Conservation (phyloP, 2,797 vertebrate species). For the Megaceryle alcyon region DNA sequence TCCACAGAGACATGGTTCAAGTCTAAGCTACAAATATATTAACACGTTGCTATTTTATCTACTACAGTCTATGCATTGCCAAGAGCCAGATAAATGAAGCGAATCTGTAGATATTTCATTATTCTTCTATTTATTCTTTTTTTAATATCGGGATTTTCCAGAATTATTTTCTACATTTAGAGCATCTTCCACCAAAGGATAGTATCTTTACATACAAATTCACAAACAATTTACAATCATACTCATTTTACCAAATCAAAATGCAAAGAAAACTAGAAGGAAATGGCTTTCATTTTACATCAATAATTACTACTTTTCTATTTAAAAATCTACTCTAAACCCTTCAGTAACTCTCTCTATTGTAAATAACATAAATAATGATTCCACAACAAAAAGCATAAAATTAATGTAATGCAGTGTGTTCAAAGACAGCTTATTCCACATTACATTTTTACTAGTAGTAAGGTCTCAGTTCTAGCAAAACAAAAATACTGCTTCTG, state of each 20-base stretch:
- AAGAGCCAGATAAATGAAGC: background rate
- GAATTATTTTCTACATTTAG: background rate
- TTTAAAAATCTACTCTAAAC: background rate
- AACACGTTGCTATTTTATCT: background rate
- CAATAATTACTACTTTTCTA: background rate
- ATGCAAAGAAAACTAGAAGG: background rate
- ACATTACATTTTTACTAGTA: background rate
- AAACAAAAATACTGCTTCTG: background rate
- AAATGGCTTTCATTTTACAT: background rate
- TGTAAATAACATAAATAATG: background rate
- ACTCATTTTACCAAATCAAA: background rate
- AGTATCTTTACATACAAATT: background rate
- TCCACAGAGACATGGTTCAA: background rate
- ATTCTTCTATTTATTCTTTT: background rate
- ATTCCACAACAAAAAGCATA: background rate
- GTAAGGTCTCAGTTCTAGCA: background rate
- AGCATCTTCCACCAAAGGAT: background rate
- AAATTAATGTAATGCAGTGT: background rate
- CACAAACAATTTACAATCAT: background rate
- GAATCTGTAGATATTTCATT: background rate
- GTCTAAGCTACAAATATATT: background rate
- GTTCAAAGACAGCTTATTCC: background rate
- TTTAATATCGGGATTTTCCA: background rate
- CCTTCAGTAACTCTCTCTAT: background rate
- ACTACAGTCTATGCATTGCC: background rate